These are phyloP conservation scores for Microchrysa polita DNA, from an alignment of 2,888 invertebrate species.

Conservation along the genomic window DNA sequence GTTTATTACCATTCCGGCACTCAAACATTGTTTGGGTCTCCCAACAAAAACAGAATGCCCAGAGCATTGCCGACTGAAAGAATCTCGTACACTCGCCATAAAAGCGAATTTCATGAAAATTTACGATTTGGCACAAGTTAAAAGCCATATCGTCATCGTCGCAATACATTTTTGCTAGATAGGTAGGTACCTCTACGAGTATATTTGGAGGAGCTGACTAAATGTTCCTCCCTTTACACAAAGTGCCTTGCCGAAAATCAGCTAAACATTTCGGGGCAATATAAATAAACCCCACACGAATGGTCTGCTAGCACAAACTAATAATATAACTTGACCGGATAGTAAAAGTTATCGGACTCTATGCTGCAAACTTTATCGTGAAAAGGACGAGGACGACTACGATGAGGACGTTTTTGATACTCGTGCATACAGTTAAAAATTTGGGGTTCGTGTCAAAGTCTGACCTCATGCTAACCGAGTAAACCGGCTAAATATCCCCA, in stretches of 20 bases:
- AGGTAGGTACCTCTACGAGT: no score
- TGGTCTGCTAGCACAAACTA: neutral
- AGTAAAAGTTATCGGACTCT: conserved; percentile 4
- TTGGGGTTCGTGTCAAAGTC: neutral
- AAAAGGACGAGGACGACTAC: neutral
- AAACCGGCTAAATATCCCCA: neutral
- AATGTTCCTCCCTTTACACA: neutral
- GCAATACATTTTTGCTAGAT: neutral
- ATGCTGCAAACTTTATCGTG: neutral
- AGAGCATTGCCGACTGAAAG: neutral
- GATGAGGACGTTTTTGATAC: no score
- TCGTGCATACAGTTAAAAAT: neutral
- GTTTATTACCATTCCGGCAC: no score
- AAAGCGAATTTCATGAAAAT: conserved; percentile 5
- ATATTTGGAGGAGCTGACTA: no score
- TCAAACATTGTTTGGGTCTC: neutral
- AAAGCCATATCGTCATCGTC: conserved; percentile 10
- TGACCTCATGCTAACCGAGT: conserved; percentile 8
- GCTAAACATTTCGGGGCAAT: neutral
- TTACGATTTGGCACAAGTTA: conserved; percentile 2
- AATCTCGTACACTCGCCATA: neutral
- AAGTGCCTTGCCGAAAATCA: no score
- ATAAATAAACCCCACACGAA: neutral
- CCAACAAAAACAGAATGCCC: neutral
- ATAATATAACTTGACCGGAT: neutral